Evolutionary conservation across 2,797 vertebrate species (phyloP), one percentile per base, ranked within the genome.

Genomic region (Propithecus deckenii): DNA sequence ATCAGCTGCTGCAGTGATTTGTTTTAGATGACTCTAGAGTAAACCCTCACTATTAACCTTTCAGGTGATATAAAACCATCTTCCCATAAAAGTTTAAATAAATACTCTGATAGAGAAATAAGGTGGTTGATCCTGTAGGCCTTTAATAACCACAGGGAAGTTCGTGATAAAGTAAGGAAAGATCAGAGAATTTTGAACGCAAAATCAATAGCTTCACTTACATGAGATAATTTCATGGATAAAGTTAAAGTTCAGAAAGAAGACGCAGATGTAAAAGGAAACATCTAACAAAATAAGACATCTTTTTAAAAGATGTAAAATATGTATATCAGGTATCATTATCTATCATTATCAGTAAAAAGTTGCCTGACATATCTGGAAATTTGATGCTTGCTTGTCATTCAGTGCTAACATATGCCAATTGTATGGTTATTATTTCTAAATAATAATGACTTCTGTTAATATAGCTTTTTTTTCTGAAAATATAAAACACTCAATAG

Each of bases 11-110:
- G 15, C 0, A 25, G 5, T 22, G 3, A 1, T 78, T 48, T 85
- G 12, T 32, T 55, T 67, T 86, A 57, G 30, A 8, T 80, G 32
- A 61, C 32, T 25, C 3, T 75, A 8, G 14, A 69, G 28, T 75
- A 92, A 96, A 69, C 10, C 20, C 41, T 74, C 4, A 67, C 22
- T 67, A 35, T 38, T 92, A 86, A 88, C 41, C 7, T 52, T 79
- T 74, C 84, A 78, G 57, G 18, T 57, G 3, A 59, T 89, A 67
- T 75, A 38, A 96, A 75, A 72, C 4, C 32, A 80, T 38, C n/a
- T 89, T 81, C 32, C 32, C 80, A 1, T 63, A 71, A 89, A 91
- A 63, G 59, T 89, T 94, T 89, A 83, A 83, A 89, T 75, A 76
- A 86, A 59, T 11, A 48, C 20, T 67, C 43, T 80, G 52, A 28